These are phyloP conservation scores for Sphaerodactylus townsendi DNA, from an alignment of 2,113 vertebrate genomes.

Conservation along the genomic window DNA sequence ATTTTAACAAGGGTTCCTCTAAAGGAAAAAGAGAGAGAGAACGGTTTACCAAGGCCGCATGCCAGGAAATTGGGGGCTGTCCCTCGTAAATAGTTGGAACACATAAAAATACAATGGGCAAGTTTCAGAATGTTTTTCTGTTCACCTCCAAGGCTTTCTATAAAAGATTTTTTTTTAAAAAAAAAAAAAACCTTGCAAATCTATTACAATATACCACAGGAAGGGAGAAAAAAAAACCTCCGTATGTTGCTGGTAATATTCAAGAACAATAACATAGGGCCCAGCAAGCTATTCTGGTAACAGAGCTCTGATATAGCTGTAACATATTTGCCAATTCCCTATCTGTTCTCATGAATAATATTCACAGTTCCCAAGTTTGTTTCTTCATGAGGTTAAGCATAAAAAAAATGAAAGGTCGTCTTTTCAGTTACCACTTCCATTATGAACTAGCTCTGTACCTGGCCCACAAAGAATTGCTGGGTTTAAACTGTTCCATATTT, in stretches of 20 bases:
- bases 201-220: neutral
- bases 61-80: no score
- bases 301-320: neutral
- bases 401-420: constrained; percentile 35
- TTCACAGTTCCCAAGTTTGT: constrained; percentile 10
- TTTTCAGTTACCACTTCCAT: constrained; percentile 34
- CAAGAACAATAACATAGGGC: constrained; percentile 45
- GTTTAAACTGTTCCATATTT: constrained; percentile 32
- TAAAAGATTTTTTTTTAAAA: neutral
- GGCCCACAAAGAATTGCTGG: constrained; percentile 24
- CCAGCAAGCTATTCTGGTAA: neutral
- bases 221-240: neutral
- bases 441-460: constrained; percentile 34
- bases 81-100: no score
- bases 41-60: no score
- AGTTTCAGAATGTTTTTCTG: constrained; percentile 14
- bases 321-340: neutral
- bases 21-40: no score
- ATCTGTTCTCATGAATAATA: neutral
- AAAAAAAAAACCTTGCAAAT: neutral
- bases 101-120: constrained; percentile 19
- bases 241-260: neutral
- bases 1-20: no score
- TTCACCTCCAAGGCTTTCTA: constrained; percentile 29
- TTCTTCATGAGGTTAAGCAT: constrained; percentile 16